Base-by-base conservation (phyloP, 1,140 invertebrate genomes). In the Hypsibius dujardini region DNA sequence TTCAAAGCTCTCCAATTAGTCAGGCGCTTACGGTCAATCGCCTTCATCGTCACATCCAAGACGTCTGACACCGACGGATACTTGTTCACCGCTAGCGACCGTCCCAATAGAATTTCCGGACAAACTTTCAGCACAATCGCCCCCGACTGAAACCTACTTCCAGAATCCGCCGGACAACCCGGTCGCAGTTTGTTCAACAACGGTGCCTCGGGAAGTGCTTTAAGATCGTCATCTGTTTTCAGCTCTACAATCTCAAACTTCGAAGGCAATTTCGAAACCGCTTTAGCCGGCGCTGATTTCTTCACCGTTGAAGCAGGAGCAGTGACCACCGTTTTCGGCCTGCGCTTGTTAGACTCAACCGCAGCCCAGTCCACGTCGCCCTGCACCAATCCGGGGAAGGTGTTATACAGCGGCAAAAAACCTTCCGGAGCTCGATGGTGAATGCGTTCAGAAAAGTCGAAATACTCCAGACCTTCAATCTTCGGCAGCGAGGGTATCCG, bases 161-260 rank as follows among this genome's bases (percentile, higher is more conserved):
- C 3, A 12, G 12, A 12, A 45, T 12, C 12, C 12, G 3, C 62
- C 12, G 45, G 3, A 42, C 45, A 67, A 42, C 45, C 45, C 62
- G 62, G 62, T 15, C 62, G 62, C 12, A 67, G 62, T 42, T 67
- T 67, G 42, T 67, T 67, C 62, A 67, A 15, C 12, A 67, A 67
- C 12, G 62, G 62, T 15, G 62, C 12, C 62, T 67, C 12, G 3
- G 62, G 12, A 42, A 67, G 12, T 7, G 62, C 12, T 67, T 67
- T 67, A 7, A 67, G 62, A 42, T 67, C 62, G 12, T 3, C 62
- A 7, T 67, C 62, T 3, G 12, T 67, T 67, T 67, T 67, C 7
- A 67, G 42, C 62, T 67, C 12, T 45, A 67, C 62, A 7, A 67
- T 42, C 42, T 42, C 3, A 42, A 15, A 67, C 12, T 28, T 28